Percentiles rank a stretch among this genome's conserved stretches.
These are phyloP conservation scores for Pheosia gnoma DNA, from an alignment of 2,888 invertebrate species.

Conservation along the genomic window DNA sequence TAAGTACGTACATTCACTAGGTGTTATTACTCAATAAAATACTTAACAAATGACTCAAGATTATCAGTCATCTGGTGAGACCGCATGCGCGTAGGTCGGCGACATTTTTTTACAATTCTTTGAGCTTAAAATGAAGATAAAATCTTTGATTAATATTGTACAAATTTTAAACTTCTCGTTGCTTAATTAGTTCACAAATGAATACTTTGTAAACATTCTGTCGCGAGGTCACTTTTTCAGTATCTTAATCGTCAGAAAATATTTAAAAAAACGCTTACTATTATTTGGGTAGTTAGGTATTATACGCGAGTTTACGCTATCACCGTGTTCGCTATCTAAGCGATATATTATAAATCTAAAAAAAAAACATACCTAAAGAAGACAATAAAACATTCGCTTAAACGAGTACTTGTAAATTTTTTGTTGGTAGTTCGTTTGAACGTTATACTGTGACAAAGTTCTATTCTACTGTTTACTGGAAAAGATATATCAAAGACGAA, in stretches of 20 bases:
- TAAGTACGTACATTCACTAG: constrained; percentile 9
- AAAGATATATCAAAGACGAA: constrained; percentile 56
- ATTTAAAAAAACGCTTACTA: constrained; percentile 11
- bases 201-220: neutral
- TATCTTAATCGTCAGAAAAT: constrained; percentile 12
- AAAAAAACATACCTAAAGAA: constrained; percentile 13
- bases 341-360: constrained; percentile 24
- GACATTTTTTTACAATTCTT: neutral
- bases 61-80: neutral
- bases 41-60: constrained; percentile 9
- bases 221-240: neutral
- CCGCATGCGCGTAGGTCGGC: neutral
- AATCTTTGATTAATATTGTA: neutral
- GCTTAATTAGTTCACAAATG: neutral
- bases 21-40: constrained; percentile 22
- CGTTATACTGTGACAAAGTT: constrained; percentile 50
- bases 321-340: constrained; percentile 16
- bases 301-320: constrained; percentile 6
- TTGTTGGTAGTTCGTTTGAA: constrained; percentile 43
- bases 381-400: constrained; percentile 20
- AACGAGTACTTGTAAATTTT: constrained; percentile 33
- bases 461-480: constrained; percentile 52
- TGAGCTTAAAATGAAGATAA: too few relatives aligned
- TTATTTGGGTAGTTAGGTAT: constrained; percentile 2
- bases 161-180: neutral